These are phyloP conservation scores for Gadus macrocephalus DNA, from an alignment of 2,113 vertebrate species.

Conservation along the genomic window DNA sequence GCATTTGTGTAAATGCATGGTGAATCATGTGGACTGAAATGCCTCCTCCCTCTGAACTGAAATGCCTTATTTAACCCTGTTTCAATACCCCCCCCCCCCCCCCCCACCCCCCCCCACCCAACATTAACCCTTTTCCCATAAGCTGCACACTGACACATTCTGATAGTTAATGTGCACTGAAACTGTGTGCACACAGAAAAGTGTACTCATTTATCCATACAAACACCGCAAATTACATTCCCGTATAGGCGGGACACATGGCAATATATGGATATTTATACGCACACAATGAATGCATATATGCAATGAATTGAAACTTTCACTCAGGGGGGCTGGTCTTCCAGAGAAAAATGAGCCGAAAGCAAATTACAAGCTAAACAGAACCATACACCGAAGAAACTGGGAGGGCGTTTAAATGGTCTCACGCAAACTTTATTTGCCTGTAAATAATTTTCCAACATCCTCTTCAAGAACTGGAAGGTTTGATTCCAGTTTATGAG, in stretches of 20 bases:
- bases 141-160: no score
- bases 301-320: constrained; percentile 55
- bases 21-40: constrained; percentile 30
- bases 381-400: constrained; percentile 41
- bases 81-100: neutral
- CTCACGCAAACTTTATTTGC: constrained; percentile 65
- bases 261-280: neutral
- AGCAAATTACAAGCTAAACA: constrained; percentile 64
- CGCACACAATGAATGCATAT: neutral
- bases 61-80: constrained; percentile 28
- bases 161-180: no score
- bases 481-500: constrained; percentile 58
- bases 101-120: neutral
- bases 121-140: neutral
- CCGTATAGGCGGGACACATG: no score
- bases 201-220: neutral
- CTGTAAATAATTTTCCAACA: constrained; percentile 67
- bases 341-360: constrained; percentile 41
- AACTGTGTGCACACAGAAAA: neutral
- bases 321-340: constrained; percentile 58
- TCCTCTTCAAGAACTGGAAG: constrained; percentile 55
- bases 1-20: constrained; percentile 5
- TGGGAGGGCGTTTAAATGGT: constrained; percentile 34
- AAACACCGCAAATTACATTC: neutral
- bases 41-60: constrained; percentile 11